Base-by-base conservation (phyloP, 2,113 vertebrate genomes). In the Neofelis nebulosa region DNA sequence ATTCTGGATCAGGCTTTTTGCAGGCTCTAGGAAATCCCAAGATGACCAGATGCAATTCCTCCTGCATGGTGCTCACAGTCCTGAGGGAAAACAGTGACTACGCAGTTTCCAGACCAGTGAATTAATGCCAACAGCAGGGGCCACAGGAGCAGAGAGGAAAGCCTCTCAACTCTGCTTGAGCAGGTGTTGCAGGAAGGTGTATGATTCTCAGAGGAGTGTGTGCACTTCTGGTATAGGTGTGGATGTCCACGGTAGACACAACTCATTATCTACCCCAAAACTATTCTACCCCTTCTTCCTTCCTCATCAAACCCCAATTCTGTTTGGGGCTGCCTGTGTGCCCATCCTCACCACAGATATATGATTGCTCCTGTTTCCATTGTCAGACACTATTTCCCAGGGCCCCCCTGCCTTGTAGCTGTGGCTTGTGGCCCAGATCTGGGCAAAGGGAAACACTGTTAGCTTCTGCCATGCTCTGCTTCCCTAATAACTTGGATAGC, bases 261-360 rank as follows among this genome's bases (percentile, higher is more conserved):
- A 5, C 21, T 1, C 25, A 31, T 41, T 52, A 52, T 21, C 23
- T 25, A 50, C 78, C n/a, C 57, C 12, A 2, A 69, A 84, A 45
- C 4, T 10, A 11, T 27, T 55, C 36, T 82, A 25, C 6, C 8
- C 14, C 23, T 45, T 52, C 66, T 48, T 33, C 27, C 27, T 57
- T 82, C 48, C 74, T 87, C 5, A 29, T 11, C 36, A 21, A 87
- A 66, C 7, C 29, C 57, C 1, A 0, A 0, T 29, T 71, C 45
- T 65, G 14, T 55, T 14, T 55, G 9, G 6, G 33, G 48, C 12
- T 73, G 52, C 27, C 41, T 9, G 13, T 65, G 38, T 15, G 16
- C 21, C 41, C 4, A 29, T 41, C 29, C 8, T 57, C 27, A 90
- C 80, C 19, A 29, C 31, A 25, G 69, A 4, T 1, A 1, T 8